phyloP scores from a whole-genome alignment of 2,888 invertebrate genomes.

The Sesamia inferens region DNA sequence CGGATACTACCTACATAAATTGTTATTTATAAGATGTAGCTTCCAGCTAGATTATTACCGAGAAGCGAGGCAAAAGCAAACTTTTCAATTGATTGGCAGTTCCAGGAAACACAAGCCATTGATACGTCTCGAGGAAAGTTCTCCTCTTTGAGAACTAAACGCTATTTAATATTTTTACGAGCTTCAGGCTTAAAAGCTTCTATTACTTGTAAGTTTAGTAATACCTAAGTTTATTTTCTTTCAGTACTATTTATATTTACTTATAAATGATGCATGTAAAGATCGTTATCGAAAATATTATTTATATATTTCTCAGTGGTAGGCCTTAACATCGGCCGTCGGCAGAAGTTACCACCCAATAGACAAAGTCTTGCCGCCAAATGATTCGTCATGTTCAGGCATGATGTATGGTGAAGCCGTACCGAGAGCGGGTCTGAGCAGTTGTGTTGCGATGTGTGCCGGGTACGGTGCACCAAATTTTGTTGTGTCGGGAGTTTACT shows the following conservation, averaged over 20 bases:
- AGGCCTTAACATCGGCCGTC: too few relatives aligned
- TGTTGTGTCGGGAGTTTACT: too few relatives aligned
- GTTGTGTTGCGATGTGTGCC: too few relatives aligned
- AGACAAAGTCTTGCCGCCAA: too few relatives aligned
- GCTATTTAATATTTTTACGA: conserved; percentile 9
- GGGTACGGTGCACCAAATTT: too few relatives aligned
- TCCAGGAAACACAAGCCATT: conserved; percentile 28
- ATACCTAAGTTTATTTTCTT: background rate
- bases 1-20: background rate
- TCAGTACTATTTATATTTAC: background rate
- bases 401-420: too few relatives aligned
- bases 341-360: too few relatives aligned
- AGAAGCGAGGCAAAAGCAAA: conserved; percentile 32
- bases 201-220: too few relatives aligned
- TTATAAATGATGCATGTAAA: background rate
- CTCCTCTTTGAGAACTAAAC: conserved; percentile 22
- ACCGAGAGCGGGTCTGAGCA: too few relatives aligned
- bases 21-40: background rate
- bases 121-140: conserved; percentile 29
- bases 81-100: conserved; percentile 41
- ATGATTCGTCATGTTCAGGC: too few relatives aligned
- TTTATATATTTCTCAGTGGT: too few relatives aligned
- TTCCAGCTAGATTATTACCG: conserved; percentile 20
- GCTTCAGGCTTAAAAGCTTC: too few relatives aligned
- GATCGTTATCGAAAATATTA: background rate